Base-by-base conservation (phyloP, 2,113 vertebrate species). In the Propithecus coquereli region DNA sequence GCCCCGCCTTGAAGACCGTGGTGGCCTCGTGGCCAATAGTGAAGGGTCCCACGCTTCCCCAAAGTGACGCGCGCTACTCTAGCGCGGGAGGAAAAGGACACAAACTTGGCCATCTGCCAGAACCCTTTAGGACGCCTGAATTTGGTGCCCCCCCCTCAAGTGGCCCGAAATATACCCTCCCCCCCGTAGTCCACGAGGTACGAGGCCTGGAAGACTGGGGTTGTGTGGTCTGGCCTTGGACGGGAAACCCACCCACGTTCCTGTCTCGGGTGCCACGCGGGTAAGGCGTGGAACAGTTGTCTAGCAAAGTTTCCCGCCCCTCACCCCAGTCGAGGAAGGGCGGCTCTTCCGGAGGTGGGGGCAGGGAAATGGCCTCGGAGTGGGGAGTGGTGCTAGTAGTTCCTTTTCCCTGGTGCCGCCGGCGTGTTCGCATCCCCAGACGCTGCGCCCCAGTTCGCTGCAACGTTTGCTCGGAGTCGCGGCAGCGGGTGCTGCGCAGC, bases 301-400 rank as follows among this genome's bases (percentile, higher is more conserved):
- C 89, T 87, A n/a, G 43, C 91, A 93, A 97, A 95, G 88, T 94
- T 94, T 89, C 85, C 84, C 43, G 37, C 83, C 68, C 70, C 88
- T 30, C 47, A 17, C 83, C 81, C 57, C 40, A 22, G 66, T 70
- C 37, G 40, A 87, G 87, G 76, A 85, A 94, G 92, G 81, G 66
- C 37, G 45, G 50, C 79, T 97, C 73, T 97, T 93, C 89, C 83
- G 89, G 91, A 94, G 93, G n/a, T 93, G 88, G 84, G 74, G 90
- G 91, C 6, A 22, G 93, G n/a, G 59, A 71, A 50, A 74, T 40
- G 74, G 91, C 85, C 34, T 93, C 54, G 12, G 86, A 92, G 71
- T 66, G 6, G 23, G 87, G 71, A 92, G 94, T 30, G 57, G 52
- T 63, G 73, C 32, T 84, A 37, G 54, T 84, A 37, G 54, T 81